These are phyloP conservation scores for Ursus arctos DNA, from an alignment of 2,113 vertebrate genomes.

Conservation along the genomic window DNA sequence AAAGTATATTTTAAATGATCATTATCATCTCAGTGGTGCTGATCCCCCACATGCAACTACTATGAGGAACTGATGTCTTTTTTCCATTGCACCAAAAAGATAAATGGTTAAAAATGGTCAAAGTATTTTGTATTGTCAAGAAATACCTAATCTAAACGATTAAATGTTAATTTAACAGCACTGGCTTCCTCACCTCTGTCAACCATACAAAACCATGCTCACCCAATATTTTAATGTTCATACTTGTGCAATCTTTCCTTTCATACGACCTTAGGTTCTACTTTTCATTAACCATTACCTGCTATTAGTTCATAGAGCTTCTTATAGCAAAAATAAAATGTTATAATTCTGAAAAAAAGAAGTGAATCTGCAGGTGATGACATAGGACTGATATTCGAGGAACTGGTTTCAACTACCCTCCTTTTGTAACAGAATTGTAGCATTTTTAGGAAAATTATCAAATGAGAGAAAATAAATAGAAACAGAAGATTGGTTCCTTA, in stretches of 20 bases:
- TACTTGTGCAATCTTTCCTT: slow-evolving; percentile 88
- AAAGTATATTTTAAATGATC: slow-evolving; percentile 40
- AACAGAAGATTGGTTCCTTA: slow-evolving; percentile 8
- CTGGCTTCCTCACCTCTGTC: slow-evolving; percentile 75
- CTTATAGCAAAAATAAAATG: slow-evolving; percentile 91
- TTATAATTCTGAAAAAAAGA: slow-evolving; percentile 84
- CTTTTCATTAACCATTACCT: slow-evolving; percentile 87
- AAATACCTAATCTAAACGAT: slow-evolving; percentile 79
- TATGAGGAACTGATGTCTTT: slow-evolving; percentile 76
- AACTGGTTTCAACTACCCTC: neutral
- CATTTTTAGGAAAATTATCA: neutral
- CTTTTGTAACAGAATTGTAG: neutral
- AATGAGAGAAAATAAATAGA: slow-evolving; percentile 4
- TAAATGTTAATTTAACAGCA: slow-evolving; percentile 73
- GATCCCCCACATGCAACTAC: slow-evolving; percentile 59
- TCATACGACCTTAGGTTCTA: slow-evolving; percentile 85
- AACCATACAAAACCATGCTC: slow-evolving; percentile 67
- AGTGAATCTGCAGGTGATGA: neutral
- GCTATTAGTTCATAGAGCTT: slow-evolving; percentile 92
- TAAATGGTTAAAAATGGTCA: slow-evolving; percentile 64
- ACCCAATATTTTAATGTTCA: slow-evolving; percentile 84
- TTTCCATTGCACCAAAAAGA: slow-evolving; percentile 75
- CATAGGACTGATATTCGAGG: neutral
- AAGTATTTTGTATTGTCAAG: slow-evolving; percentile 83
- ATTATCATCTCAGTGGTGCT: slow-evolving; percentile 60